These are phyloP conservation scores for Heteromurus nitidus DNA, from an alignment of 2,888 invertebrate species.

Conservation along the genomic window DNA sequence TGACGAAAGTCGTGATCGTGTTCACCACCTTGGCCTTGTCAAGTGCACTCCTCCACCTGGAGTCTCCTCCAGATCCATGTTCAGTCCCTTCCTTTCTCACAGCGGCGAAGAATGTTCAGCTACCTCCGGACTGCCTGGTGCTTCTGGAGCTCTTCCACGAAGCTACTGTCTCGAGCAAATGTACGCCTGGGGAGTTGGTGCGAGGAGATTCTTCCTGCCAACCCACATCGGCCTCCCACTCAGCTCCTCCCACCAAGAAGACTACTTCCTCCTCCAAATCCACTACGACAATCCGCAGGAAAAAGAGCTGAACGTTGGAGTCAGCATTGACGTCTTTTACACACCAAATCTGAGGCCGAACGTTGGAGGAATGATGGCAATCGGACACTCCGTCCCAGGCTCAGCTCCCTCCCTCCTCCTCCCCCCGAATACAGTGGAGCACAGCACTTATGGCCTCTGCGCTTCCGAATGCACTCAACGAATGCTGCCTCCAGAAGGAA, in stretches of 20 bases:
- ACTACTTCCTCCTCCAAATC: constrained; percentile 45
- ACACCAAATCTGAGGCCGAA: constrained; percentile 18
- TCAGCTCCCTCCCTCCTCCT: constrained; percentile 24
- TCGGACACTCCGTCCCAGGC: background rate
- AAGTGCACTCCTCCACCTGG: constrained; percentile 31
- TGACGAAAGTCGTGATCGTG: background rate
- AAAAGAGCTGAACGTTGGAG: background rate
- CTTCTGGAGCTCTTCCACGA: constrained; percentile 40
- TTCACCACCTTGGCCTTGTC: constrained; percentile 26
- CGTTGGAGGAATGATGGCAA: background rate
- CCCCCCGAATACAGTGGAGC: background rate
- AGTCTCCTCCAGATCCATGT: background rate
- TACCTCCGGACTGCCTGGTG: background rate
- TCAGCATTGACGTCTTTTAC: constrained; percentile 40
- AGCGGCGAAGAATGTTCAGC: constrained; percentile 1
- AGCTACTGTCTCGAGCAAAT: constrained; percentile 30
- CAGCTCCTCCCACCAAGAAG: background rate
- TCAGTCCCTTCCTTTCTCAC: constrained; percentile 9
- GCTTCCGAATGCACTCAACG: background rate
- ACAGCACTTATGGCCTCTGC: constrained; percentile 23
- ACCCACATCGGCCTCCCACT: constrained; percentile 49
- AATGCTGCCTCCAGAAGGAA: constrained; percentile 29
- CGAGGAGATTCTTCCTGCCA: constrained; percentile 34
- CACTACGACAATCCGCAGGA: constrained; percentile 28
- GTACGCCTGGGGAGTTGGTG: constrained; percentile 15